Percentiles rank a stretch among this genome's conserved stretches.
Conservation (phyloP, 1,140 invertebrate genomes). For the Eumeta japonica region DNA sequence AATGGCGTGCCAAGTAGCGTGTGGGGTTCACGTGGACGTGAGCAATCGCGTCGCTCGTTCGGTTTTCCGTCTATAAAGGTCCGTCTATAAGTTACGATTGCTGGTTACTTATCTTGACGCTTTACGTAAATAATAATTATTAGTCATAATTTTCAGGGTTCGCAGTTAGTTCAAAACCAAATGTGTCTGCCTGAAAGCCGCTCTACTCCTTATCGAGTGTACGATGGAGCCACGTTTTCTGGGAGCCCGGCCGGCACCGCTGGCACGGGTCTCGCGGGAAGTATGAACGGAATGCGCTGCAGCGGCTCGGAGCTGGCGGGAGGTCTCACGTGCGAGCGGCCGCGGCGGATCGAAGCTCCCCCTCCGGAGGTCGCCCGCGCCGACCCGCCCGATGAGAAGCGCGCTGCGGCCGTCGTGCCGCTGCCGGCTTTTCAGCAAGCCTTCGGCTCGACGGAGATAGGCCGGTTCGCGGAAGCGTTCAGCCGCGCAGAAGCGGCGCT, state of each 20-base stretch:
- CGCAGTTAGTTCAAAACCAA: slow-evolving; percentile 24
- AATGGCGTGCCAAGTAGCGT: slow-evolving; percentile 2
- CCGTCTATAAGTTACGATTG: neutral
- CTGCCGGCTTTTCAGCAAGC: slow-evolving; percentile 75
- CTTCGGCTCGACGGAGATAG: slow-evolving; percentile 76
- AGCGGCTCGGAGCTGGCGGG: neutral
- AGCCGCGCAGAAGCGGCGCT: slow-evolving; percentile 39
- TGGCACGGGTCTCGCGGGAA: neutral
- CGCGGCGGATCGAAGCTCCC: slow-evolving; percentile 15
- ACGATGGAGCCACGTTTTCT: slow-evolving; percentile 24
- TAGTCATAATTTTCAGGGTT: slow-evolving; percentile 23
- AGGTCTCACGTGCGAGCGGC: too few species aligned
- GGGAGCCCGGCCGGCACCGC: slow-evolving; percentile 14
- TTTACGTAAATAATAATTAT: slow-evolving; percentile 1
- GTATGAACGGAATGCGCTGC: neutral
- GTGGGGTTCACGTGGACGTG: slow-evolving; percentile 26
- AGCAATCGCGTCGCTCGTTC: slow-evolving; percentile 31
- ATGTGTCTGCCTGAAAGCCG: slow-evolving; percentile 29
- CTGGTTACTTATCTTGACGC: neutral
- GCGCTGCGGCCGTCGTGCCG: slow-evolving; percentile 48
- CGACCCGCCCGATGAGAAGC: slow-evolving; percentile 25
- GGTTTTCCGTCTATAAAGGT: slow-evolving; percentile 38
- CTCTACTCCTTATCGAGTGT: slow-evolving; percentile 33
- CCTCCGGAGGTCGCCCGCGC: slow-evolving; percentile 18
- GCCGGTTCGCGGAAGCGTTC: slow-evolving; percentile 65